Percentiles rank a stretch among this genome's conserved stretches.
Conservation (phyloP, 2,888 invertebrate genomes). For the Atethmia centrago region DNA sequence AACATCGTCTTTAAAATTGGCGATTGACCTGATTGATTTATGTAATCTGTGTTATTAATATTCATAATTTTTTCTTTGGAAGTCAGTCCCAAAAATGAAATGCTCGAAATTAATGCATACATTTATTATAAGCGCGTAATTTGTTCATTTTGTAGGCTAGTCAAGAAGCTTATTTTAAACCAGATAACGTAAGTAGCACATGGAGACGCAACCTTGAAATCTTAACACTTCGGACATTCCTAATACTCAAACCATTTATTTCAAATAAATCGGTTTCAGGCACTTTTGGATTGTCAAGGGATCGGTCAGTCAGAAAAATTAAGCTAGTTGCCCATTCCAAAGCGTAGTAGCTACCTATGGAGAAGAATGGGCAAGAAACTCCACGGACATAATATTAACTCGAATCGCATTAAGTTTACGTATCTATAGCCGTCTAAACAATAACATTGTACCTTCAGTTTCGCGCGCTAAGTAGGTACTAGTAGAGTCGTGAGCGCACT, state of each 20-base stretch:
- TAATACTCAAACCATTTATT: neutral
- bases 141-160: neutral
- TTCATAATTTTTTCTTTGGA: neutral
- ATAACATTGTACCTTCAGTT: constrained; percentile 54
- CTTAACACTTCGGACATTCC: constrained; percentile 12
- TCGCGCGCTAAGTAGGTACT: constrained; percentile 49
- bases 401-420: constrained; percentile 15
- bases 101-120: neutral
- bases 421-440: constrained; percentile 55
- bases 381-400: constrained; percentile 4
- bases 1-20: neutral
- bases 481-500: constrained; percentile 46
- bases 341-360: neutral
- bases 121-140: neutral
- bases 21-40: constrained; percentile 12
- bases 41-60: neutral
- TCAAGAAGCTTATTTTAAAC: neutral
- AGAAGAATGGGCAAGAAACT: neutral
- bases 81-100: neutral
- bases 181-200: constrained; percentile 32
- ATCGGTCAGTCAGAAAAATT: neutral
- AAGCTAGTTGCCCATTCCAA: neutral
- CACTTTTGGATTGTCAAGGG: neutral
- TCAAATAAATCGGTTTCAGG: neutral
- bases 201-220: constrained; percentile 29